phyloP scores from a whole-genome alignment of 2,113 vertebrate genomes.

The Rhineura floridana region DNA sequence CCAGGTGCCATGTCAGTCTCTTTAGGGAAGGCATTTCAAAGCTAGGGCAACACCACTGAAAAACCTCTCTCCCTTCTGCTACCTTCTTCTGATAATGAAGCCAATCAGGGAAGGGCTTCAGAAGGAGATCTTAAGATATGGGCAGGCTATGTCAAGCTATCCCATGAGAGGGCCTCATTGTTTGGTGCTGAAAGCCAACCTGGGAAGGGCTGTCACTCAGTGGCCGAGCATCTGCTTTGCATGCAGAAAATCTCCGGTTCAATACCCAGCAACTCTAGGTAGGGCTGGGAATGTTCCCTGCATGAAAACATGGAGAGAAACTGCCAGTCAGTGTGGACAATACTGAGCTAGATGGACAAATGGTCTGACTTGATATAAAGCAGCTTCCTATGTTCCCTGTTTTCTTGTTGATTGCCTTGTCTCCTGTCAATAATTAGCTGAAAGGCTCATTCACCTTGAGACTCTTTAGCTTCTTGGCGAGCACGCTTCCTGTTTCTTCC shows the following conservation, averaged over 20 bases:
- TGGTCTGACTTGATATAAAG: too few species aligned
- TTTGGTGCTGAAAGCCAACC: background rate
- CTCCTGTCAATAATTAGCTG: constrained; percentile 3
- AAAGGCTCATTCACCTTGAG: constrained; percentile 10
- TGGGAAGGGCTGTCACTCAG: too few species aligned
- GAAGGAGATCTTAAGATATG: background rate
- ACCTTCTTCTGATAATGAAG: background rate
- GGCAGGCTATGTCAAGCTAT: background rate
- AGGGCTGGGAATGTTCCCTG: too few species aligned
- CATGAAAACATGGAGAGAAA: too few species aligned
- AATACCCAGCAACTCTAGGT: too few species aligned
- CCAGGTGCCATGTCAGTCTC: too few species aligned
- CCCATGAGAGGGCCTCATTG: background rate
- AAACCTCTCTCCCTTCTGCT: background rate
- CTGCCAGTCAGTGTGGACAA: too few species aligned
- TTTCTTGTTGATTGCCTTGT: background rate
- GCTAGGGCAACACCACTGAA: background rate
- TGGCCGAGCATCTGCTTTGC: too few species aligned
- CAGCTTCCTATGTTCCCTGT: background rate
- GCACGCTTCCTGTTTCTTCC: constrained; percentile 22
- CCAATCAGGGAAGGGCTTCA: background rate
- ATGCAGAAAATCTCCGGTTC: too few species aligned
- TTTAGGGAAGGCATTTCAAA: too few species aligned
- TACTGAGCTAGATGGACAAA: too few species aligned
- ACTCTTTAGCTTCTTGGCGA: constrained; percentile 1